A percentile compares a stretch with the other conserved stretches of the same genome.
Evolutionary conservation across 2,113 vertebrate genomes (phyloP).

Genomic region (Ascaphus truei): DNA sequence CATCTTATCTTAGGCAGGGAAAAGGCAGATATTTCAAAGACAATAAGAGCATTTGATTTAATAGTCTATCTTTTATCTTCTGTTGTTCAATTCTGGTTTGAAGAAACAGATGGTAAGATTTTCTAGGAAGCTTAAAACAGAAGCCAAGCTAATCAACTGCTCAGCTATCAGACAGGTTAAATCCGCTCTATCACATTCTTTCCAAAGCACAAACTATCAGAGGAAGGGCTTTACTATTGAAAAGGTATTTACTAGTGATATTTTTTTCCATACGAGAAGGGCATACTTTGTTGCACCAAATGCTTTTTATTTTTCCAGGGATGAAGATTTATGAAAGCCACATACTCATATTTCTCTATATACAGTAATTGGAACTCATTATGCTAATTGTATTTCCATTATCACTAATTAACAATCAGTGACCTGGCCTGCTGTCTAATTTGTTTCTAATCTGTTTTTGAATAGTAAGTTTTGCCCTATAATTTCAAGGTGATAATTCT

Average conservation of each 20-base stretch:
- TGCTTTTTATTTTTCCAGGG: constrained; percentile 73
- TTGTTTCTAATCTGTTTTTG: constrained; percentile 81
- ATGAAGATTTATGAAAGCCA: constrained; percentile 73
- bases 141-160: constrained; percentile 69
- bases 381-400: constrained; percentile 78
- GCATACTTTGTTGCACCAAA: constrained; percentile 70
- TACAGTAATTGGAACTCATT: constrained; percentile 80
- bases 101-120: constrained; percentile 76
- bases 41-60: constrained; percentile 56
- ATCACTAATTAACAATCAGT: constrained; percentile 87
- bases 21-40: constrained; percentile 55
- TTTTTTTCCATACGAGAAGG: constrained; percentile 59
- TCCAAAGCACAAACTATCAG: constrained; percentile 53
- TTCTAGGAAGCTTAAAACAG: constrained; percentile 69
- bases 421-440: constrained; percentile 84
- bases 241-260: constrained; percentile 61
- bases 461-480: constrained; percentile 72
- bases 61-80: constrained; percentile 58
- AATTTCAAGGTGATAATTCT: constrained; percentile 82
- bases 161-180: constrained; percentile 62
- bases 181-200: constrained; percentile 51
- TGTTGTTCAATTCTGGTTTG: constrained; percentile 60
- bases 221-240: constrained; percentile 56
- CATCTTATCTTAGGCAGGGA: constrained; percentile 45
- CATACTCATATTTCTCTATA: constrained; percentile 77